Evolutionary conservation across 2,797 vertebrate species (phyloP), one percentile per base, ranked within the genome.

Genomic region (Schizothorax lantsangensis): DNA sequence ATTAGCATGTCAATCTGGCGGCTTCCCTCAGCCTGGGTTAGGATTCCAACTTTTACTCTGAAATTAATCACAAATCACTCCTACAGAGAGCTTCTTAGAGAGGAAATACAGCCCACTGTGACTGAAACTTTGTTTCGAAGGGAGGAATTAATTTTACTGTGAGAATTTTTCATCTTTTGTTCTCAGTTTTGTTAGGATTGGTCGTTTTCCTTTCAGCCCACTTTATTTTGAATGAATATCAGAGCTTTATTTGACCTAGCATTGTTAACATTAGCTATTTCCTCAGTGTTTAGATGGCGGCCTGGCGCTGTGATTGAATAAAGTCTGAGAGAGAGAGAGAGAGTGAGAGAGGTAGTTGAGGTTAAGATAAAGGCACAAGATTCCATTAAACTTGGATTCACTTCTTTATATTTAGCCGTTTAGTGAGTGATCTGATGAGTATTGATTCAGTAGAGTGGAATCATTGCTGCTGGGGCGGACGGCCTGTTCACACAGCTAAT

Each of bases 371-470:
- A 86, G 57, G 68, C 84, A 64, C 21, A 19, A 38, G 10, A 86
- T 86, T 86, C 79, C 71, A 86, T 86, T 86, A 86, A 86, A 86
- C 43, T 80, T 85, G 84, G 66, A 79, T 85, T 79, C 84, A 85
- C 84, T 64, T 81, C 84, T 86, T 86, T 86, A 79, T 86, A 81
- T 86, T 86, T 86, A 81, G 85, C 85, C 79, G 36, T 75, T 75
- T 86, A 86, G 79, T 81, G 79, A 81, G 30, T 81, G 85, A 81
- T 86, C 85, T 81, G 85, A 86, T 86, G 85, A 86, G 85, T 86
- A 86, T 86, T 86, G 85, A 86, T 86, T 81, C 33, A 75, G 85
- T 45, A 40, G 71, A 86, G 79, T 81, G 71, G 69, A 81, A 81
- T 81, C 68, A 84, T 79, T 83, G 86, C 81, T 83, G 62, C 64